Conservation (phyloP, 2,888 invertebrate species). For the Hybos culiciformis region DNA sequence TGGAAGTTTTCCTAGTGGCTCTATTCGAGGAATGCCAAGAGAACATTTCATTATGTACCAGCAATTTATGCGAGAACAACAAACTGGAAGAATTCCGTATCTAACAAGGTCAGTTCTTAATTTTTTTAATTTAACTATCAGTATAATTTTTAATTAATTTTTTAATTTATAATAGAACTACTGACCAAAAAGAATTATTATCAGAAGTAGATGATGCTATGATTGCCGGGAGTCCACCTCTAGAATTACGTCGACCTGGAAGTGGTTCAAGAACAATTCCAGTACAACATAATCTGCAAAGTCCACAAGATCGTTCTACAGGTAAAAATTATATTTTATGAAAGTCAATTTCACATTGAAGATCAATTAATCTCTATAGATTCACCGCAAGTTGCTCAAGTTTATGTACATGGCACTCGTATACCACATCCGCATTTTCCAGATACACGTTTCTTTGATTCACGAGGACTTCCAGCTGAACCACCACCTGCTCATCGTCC, state of each 20-base stretch:
- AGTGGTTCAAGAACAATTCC: conserved; percentile 44
- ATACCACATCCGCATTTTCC: conserved; percentile 37
- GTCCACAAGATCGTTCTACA: conserved; percentile 53
- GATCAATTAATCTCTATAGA: conserved; percentile 27
- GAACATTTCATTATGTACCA: conserved; percentile 31
- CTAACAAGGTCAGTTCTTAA: conserved; percentile 18
- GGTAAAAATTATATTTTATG: conserved; percentile 32
- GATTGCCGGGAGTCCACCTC: conserved; percentile 50
- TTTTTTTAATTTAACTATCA: no score
- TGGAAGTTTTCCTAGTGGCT: conserved; percentile 32
- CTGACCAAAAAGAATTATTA: conserved; percentile 18
- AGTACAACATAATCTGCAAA: conserved; percentile 54
- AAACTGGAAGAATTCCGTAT: conserved; percentile 23
- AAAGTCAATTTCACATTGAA: not conserved
- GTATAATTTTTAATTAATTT: not conserved
- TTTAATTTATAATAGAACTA: not conserved
- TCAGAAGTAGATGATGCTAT: conserved; percentile 39
- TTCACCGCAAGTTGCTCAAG: conserved; percentile 56
- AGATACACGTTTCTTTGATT: conserved; percentile 37
- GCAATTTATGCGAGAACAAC: conserved; percentile 40
- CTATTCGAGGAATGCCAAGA: conserved; percentile 23
- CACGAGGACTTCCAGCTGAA: conserved; percentile 38
- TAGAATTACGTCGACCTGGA: conserved; percentile 51
- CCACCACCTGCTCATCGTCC: conserved; percentile 46
- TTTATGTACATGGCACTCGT: conserved; percentile 43